phyloP scores from a whole-genome alignment of 2,888 invertebrate species.

The Drosophila rellima region DNA sequence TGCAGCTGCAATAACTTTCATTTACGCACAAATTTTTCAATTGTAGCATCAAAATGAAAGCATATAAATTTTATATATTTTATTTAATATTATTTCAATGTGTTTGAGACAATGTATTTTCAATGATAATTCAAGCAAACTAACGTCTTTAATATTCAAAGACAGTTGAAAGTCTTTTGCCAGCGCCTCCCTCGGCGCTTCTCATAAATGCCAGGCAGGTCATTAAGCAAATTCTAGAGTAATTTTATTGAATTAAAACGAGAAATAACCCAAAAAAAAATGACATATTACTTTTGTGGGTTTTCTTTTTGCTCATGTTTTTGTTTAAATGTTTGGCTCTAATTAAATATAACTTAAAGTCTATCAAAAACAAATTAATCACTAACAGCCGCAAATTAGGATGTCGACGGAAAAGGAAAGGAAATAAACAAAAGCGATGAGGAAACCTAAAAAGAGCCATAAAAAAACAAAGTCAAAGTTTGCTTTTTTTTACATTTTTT shows the following conservation, averaged over 20 bases:
- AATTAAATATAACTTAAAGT: constrained; percentile 75
- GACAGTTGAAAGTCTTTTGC: not conserved
- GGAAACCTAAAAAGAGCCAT: constrained; percentile 2
- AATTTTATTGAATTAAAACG: constrained; percentile 2
- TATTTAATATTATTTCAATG: no score
- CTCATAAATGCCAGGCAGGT: constrained; percentile 13
- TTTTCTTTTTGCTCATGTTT: not conserved
- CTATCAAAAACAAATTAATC: constrained; percentile 74
- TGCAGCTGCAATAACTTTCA: not conserved
- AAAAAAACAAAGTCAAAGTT: constrained; percentile 23
- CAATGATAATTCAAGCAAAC: not conserved
- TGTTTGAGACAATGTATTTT: not conserved
- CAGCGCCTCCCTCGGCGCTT: constrained; percentile 4
- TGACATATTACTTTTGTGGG: constrained; percentile 10
- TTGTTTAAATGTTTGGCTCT: constrained; percentile 29
- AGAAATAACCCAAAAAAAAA: constrained; percentile 22
- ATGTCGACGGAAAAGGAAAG: not conserved
- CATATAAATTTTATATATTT: no score
- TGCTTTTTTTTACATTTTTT: constrained; percentile 30
- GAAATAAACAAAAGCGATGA: not conserved
- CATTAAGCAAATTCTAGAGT: not conserved
- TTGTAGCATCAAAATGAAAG: no score
- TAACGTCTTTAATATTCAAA: not conserved
- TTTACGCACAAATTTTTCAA: no score
- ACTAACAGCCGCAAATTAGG: constrained; percentile 62